These are phyloP conservation scores for Crocidura indochinensis DNA, from an alignment of 2,797 vertebrate species.

Conservation along the genomic window DNA sequence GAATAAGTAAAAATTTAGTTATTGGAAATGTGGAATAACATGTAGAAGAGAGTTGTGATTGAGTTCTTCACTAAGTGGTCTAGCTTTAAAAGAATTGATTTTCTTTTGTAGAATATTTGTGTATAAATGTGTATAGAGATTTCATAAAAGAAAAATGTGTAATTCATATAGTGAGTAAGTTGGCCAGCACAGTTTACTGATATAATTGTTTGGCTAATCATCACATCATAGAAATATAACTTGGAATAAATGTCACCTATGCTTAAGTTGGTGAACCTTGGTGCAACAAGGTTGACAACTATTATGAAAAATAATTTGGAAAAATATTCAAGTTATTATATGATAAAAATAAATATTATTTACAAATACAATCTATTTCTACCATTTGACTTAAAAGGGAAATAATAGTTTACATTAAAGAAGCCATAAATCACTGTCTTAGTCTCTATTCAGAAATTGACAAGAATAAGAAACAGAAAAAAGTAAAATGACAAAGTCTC, in stretches of 20 bases:
- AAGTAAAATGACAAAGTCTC: not conserved
- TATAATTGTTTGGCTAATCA: not conserved
- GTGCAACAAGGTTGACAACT: not conserved
- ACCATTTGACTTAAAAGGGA: not conserved
- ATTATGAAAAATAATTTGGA: conserved; percentile 32
- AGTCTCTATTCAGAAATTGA: not conserved
- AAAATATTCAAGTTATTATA: conserved; percentile 13
- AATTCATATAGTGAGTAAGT: not conserved
- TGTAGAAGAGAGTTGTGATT: not conserved
- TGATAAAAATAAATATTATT: conserved; percentile 10
- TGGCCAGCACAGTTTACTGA: not conserved
- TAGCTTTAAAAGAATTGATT: not conserved
- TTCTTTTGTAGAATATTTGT: not conserved
- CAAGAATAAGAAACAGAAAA: not conserved
- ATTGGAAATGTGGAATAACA: not conserved
- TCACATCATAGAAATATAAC: not conserved
- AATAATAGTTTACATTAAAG: conserved; percentile 37
- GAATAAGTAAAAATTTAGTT: not conserved
- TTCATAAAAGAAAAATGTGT: conserved; percentile 18
- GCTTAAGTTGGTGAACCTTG: conserved; percentile 4
- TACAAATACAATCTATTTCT: conserved; percentile 5
- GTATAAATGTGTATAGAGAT: not conserved
- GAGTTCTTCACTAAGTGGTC: not conserved
- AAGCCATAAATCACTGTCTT: conserved; percentile 23
- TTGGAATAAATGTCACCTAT: conserved; percentile 22